phyloP scores from a whole-genome alignment of 2,113 vertebrate species.

The Tachuris rubrigastra region DNA sequence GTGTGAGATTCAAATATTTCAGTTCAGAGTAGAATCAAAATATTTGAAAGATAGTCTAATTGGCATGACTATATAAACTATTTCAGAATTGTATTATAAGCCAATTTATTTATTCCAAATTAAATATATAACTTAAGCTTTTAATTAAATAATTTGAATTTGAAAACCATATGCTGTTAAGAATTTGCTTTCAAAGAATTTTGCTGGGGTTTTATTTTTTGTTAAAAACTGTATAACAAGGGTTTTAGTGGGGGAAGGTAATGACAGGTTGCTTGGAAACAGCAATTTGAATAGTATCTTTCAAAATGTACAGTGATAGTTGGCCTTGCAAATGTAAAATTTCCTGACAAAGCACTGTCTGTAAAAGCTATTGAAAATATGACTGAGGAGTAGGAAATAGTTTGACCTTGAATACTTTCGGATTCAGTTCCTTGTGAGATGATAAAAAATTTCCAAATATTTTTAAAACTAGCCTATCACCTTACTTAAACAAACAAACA shows the following conservation, averaged over 20 bases:
- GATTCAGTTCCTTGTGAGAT: not conserved
- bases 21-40: not conserved
- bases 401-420: not conserved
- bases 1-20: not conserved
- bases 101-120: not conserved
- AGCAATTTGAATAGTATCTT: not conserved
- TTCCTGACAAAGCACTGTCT: not conserved
- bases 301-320: not conserved
- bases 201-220: not conserved
- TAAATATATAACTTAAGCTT: not conserved
- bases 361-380: not conserved
- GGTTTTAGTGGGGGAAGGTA: not conserved
- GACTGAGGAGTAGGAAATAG: not conserved
- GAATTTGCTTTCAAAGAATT: not conserved
- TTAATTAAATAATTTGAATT: not conserved
- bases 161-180: not conserved
- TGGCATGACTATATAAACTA: not conserved
- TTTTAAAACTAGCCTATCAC: not conserved
- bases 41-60: not conserved
- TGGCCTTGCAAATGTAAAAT: not conserved
- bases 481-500: not conserved
- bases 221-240: not conserved
- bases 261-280: not conserved
- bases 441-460: not conserved
- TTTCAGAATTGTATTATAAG: not conserved